Evolutionary conservation across 1,140 invertebrate species (phyloP).

Genomic region (Ips typographus): DNA sequence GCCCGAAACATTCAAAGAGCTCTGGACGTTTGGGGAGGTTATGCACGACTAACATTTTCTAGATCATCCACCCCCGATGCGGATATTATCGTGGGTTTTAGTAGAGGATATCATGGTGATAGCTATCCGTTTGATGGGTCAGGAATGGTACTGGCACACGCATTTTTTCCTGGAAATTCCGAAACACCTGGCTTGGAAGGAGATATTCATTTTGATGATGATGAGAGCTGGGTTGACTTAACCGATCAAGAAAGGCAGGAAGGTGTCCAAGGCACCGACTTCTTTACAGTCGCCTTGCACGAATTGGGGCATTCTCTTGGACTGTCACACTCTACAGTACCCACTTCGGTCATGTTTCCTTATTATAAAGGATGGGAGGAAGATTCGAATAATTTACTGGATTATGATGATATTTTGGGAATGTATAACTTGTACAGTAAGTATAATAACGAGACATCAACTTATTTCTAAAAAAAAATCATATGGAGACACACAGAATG

Average conservation of each 20-base stretch:
- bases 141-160: constrained; percentile 72
- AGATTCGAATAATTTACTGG: constrained; percentile 56
- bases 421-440: constrained; percentile 72
- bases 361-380: constrained; percentile 66
- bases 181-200: constrained; percentile 55
- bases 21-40: constrained; percentile 64
- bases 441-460: constrained; percentile 27
- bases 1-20: constrained; percentile 58
- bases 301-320: constrained; percentile 83
- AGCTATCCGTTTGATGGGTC: constrained; percentile 70
- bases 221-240: constrained; percentile 56
- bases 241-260: constrained; percentile 31
- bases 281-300: constrained; percentile 77
- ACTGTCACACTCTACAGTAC: constrained; percentile 69
- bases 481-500: not conserved
- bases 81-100: constrained; percentile 69
- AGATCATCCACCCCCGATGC: constrained; percentile 53
- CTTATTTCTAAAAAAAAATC: not conserved
- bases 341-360: constrained; percentile 76
- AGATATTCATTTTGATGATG: constrained; percentile 76
- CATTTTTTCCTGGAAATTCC: constrained; percentile 66
- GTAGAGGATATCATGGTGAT: constrained; percentile 64
- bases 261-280: constrained; percentile 59
- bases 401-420: constrained; percentile 72
- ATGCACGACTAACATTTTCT: constrained; percentile 61